These are phyloP conservation scores for Drosophila anomelani DNA, from an alignment of 2,888 invertebrate genomes.

Conservation along the genomic window DNA sequence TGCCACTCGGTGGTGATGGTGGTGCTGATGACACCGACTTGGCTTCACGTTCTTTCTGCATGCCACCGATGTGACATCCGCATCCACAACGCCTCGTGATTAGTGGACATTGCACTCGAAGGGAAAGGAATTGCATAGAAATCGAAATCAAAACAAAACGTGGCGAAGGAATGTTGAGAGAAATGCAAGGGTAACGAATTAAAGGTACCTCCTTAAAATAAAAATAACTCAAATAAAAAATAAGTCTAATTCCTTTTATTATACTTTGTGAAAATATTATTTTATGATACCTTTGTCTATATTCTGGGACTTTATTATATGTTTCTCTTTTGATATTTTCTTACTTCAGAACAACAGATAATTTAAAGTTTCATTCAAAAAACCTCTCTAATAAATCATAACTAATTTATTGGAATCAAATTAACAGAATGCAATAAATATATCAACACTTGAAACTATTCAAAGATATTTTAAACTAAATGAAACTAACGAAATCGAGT, in stretches of 20 bases:
- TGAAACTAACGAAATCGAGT: conserved; percentile 2
- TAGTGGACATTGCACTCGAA: conserved; percentile 67
- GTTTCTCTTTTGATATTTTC: neutral
- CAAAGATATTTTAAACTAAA: neutral
- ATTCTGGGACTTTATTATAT: neutral
- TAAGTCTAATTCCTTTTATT: too few relatives aligned
- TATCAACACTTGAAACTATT: neutral
- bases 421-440: neutral
- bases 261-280: neutral
- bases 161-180: conserved; percentile 25
- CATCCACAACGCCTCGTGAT: conserved; percentile 64
- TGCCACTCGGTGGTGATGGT: neutral
- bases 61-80: conserved; percentile 71
- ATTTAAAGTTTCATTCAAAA: neutral
- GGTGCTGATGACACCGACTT: conserved; percentile 23
- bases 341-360: neutral
- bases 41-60: conserved; percentile 65
- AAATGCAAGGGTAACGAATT: conserved; percentile 24
- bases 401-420: neutral
- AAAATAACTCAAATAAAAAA: too few relatives aligned
- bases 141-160: conserved; percentile 72
- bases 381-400: neutral
- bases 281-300: neutral
- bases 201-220: neutral
- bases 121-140: conserved; percentile 59